phyloP scores from a whole-genome alignment of 64 coral and sea anemone genomes.

The Pocillopora verrucosa region DNA sequence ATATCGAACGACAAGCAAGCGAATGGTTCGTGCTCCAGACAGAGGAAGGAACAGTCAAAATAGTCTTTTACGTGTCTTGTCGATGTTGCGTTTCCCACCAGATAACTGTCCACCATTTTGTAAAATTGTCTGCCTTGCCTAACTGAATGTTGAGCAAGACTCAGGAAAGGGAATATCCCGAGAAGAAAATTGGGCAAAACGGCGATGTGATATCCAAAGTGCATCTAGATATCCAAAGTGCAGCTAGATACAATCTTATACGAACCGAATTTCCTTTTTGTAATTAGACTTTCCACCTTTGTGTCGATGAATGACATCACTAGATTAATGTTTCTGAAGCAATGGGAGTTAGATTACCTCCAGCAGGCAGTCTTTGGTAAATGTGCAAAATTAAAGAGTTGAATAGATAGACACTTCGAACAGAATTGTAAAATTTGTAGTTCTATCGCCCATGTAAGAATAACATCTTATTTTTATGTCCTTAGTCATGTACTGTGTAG shows the following conservation, averaged over 20 bases:
- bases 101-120: neutral
- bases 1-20: neutral
- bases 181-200: neutral
- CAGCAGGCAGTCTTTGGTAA: too few relatives aligned
- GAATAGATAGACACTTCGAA: neutral
- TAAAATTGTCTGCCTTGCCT: neutral
- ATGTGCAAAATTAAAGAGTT: too few relatives aligned
- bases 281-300: too few relatives aligned
- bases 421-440: neutral
- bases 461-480: too few relatives aligned
- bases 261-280: too few relatives aligned
- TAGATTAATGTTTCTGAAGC: too few relatives aligned
- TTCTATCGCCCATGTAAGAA: too few relatives aligned
- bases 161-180: neutral
- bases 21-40: neutral
- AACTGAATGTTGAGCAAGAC: neutral
- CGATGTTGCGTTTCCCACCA: neutral
- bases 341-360: too few relatives aligned
- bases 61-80: neutral
- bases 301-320: too few relatives aligned
- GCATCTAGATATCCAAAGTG: too few relatives aligned
- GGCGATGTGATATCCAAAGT: neutral
- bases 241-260: too few relatives aligned
- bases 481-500: too few relatives aligned
- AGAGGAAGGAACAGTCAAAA: neutral